Evolutionary conservation across 2,888 invertebrate genomes (phyloP).

Genomic region (Germaria angustata): DNA sequence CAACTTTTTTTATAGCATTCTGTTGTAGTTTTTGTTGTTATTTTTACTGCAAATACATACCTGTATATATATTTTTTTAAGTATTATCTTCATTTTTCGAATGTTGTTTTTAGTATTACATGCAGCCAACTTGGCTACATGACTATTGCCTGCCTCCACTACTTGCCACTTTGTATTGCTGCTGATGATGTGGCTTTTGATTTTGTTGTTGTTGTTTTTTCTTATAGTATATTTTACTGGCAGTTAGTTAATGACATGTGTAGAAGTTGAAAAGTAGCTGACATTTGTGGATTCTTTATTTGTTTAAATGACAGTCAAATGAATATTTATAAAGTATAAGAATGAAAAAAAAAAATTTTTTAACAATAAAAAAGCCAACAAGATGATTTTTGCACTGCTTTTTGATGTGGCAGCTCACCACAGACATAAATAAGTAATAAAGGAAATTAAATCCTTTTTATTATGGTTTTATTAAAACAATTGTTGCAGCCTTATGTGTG

Average conservation of each 20-base stretch:
- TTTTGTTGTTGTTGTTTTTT: constrained; percentile 9
- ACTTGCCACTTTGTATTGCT: constrained; percentile 4
- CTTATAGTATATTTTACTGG: constrained; percentile 12
- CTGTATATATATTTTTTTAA: neutral
- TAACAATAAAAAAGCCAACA: neutral
- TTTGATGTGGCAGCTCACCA: constrained; percentile 31
- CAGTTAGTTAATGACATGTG: constrained; percentile 66
- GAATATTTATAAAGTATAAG: constrained; percentile 66
- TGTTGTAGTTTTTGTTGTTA: constrained; percentile 13
- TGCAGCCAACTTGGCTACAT: constrained; percentile 61
- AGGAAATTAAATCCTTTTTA: constrained; percentile 61
- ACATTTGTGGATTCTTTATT: constrained; percentile 68
- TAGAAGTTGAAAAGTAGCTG: constrained; percentile 68
- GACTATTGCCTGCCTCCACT: constrained; percentile 48
- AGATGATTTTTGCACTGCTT: constrained; percentile 19
- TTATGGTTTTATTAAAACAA: constrained; percentile 58
- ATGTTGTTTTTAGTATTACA: constrained; percentile 38
- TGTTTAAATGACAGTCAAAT: constrained; percentile 67
- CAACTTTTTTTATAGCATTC: constrained; percentile 28
- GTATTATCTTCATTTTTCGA: constrained; percentile 39
- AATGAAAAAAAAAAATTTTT: neutral
- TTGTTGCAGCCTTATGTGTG: constrained; percentile 8
- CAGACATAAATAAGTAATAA: constrained; percentile 49
- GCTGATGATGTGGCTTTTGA: neutral
- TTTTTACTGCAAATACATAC: neutral